Conservation (phyloP, 2,888 invertebrate genomes). For the Nymphalis polychloros region DNA sequence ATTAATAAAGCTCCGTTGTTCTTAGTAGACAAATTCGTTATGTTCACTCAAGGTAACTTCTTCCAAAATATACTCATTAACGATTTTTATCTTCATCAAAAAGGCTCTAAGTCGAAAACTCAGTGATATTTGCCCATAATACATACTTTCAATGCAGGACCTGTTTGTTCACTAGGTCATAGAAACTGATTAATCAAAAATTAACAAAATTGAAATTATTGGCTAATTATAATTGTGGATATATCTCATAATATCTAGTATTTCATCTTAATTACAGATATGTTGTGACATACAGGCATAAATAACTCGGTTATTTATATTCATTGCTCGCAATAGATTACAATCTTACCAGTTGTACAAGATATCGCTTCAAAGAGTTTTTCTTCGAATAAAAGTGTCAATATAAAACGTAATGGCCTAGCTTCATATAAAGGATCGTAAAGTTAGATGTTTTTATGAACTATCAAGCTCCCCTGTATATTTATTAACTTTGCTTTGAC, state of each 20-base stretch:
- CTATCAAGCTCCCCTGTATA: slow-evolving; percentile 21
- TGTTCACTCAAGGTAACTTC: too few species aligned
- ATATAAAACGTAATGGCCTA: slow-evolving; percentile 22
- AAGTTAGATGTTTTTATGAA: slow-evolving; percentile 28
- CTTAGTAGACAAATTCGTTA: too few species aligned
- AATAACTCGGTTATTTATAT: slow-evolving; percentile 7
- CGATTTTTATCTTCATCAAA: too few species aligned
- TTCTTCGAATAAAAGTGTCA: slow-evolving; percentile 14
- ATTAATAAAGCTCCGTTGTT: too few species aligned
- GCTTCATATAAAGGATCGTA: slow-evolving; percentile 17
- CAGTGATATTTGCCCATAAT: not conserved
- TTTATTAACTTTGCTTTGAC: slow-evolving; percentile 28
- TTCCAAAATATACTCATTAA: too few species aligned
- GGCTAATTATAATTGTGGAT: slow-evolving; percentile 1
- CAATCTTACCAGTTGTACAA: not conserved
- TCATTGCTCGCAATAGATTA: slow-evolving; percentile 2
- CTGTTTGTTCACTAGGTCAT: not conserved
- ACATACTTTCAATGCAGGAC: not conserved
- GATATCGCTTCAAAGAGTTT: slow-evolving; percentile 19
- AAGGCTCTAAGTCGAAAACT: too few species aligned
- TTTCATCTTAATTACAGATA: not conserved
- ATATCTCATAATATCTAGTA: slow-evolving; percentile 2
- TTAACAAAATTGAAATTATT: not conserved
- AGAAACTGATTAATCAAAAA: slow-evolving; percentile 2
- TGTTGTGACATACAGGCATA: not conserved